A percentile compares a stretch with the other conserved stretches of the same genome.
These are phyloP conservation scores for Margaritifera margaritifera DNA, from an alignment of 2,888 invertebrate genomes.

Conservation along the genomic window DNA sequence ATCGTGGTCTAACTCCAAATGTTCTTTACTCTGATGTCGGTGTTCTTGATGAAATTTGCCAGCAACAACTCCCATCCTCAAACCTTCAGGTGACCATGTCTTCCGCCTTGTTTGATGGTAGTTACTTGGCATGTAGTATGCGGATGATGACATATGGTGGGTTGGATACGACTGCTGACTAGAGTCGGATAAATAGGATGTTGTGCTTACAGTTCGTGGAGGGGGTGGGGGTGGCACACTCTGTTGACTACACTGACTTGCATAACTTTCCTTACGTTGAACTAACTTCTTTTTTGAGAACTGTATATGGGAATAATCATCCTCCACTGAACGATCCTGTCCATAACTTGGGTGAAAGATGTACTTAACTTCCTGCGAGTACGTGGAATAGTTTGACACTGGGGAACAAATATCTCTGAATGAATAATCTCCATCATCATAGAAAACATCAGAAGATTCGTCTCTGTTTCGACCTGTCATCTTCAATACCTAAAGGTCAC, in stretches of 20 bases:
- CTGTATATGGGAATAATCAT: conserved; percentile 48
- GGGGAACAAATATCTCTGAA: conserved; percentile 44
- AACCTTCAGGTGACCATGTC: conserved; percentile 60
- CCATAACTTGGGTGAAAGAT: conserved; percentile 41
- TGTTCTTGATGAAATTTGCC: conserved; percentile 31
- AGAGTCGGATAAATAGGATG: conserved; percentile 29
- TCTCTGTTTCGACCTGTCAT: conserved; percentile 20
- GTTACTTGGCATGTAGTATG: conserved; percentile 25
- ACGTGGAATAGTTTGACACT: conserved; percentile 57
- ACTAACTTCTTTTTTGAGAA: conserved; percentile 30
- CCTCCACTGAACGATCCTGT: conserved; percentile 16
- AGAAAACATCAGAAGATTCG: conserved; percentile 21
- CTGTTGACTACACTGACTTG: conserved; percentile 37
- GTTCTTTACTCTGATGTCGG: conserved; percentile 44
- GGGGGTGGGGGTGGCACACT: conserved; percentile 34
- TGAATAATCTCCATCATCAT: conserved; percentile 19
- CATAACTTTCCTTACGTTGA: conserved; percentile 34
- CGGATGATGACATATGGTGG: conserved; percentile 34
- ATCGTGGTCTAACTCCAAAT: conserved; percentile 28
- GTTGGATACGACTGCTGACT: conserved; percentile 17
- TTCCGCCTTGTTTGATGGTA: conserved; percentile 40
- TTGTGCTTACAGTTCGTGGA: conserved; percentile 33
- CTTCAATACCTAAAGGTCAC: conserved; percentile 15
- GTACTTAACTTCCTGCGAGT: conserved; percentile 58
- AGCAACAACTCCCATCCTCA: conserved; percentile 42